A percentile compares a stretch with the other conserved stretches of the same genome.
These are phyloP conservation scores for Anabacerthia variegaticeps DNA, from an alignment of 2,797 vertebrate genomes.

Conservation along the genomic window DNA sequence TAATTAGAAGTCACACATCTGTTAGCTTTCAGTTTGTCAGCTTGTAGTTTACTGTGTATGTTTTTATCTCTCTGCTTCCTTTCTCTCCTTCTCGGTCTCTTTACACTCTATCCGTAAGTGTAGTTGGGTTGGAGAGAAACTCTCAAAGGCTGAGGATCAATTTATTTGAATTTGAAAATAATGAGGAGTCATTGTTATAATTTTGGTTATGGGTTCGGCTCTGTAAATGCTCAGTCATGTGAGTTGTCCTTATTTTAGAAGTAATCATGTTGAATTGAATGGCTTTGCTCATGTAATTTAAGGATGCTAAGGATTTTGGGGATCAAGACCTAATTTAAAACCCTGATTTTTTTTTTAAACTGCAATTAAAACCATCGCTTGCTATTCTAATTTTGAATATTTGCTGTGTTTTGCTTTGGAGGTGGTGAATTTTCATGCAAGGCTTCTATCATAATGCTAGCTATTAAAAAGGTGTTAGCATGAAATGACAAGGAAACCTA, in stretches of 20 bases:
- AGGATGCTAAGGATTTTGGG: constrained; percentile 49
- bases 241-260: constrained; percentile 57
- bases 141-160: constrained; percentile 22
- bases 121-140: constrained; percentile 15
- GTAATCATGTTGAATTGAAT: constrained; percentile 47
- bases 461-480: constrained; percentile 61
- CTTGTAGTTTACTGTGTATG: constrained; percentile 15
- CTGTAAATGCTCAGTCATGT: constrained; percentile 57
- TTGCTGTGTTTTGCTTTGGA: constrained; percentile 4
- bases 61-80: constrained; percentile 25
- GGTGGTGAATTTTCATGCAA: constrained; percentile 25
- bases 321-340: constrained; percentile 64
- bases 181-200: constrained; percentile 63
- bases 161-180: constrained; percentile 60
- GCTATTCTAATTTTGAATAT: constrained; percentile 46
- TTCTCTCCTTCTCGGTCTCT: background rate
- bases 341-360: constrained; percentile 37
- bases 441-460: constrained; percentile 34
- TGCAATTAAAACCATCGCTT: constrained; percentile 43
- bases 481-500: constrained; percentile 66
- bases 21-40: constrained; percentile 80
- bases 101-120: background rate
- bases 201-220: constrained; percentile 46
- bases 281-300: constrained; percentile 56
- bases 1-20: constrained; percentile 85